phyloP scores from a whole-genome alignment of 2,888 invertebrate genomes.

The Cryptus armator region DNA sequence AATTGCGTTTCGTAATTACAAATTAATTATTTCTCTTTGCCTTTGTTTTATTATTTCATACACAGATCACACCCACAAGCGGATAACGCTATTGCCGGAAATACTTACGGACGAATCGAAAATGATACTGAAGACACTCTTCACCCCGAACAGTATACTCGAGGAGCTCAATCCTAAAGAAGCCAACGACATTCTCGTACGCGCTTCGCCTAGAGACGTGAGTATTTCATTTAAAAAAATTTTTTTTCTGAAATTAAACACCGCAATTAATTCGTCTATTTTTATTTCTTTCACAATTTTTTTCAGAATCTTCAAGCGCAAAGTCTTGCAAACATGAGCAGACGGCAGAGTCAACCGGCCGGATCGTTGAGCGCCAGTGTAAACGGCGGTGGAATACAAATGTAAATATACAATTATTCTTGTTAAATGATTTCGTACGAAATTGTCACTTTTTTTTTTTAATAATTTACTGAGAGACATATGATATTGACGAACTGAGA shows the following conservation, averaged over 20 bases:
- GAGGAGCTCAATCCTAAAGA: slow-evolving; percentile 91
- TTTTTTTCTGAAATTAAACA: not conserved
- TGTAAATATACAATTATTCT: slow-evolving; percentile 72
- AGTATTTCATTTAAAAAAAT: slow-evolving; percentile 62
- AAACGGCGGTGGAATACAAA: slow-evolving; percentile 80
- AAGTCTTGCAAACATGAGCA: slow-evolving; percentile 57
- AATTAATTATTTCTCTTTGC: slow-evolving; percentile 16
- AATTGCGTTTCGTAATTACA: not conserved
- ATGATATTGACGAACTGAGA: too few relatives aligned
- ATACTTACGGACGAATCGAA: slow-evolving; percentile 89
- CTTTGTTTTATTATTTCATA: slow-evolving; percentile 53
- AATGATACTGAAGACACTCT: slow-evolving; percentile 88
- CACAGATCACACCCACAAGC: slow-evolving; percentile 89
- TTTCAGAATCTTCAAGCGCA: slow-evolving; percentile 72
- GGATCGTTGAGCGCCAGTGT: slow-evolving; percentile 64
- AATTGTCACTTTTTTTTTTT: too few relatives aligned
- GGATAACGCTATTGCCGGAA: slow-evolving; percentile 92
- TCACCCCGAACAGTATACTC: slow-evolving; percentile 86
- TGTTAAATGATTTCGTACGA: too few relatives aligned
- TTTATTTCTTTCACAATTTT: not conserved
- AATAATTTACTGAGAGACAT: too few relatives aligned
- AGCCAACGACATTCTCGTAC: slow-evolving; percentile 93
- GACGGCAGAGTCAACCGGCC: slow-evolving; percentile 67
- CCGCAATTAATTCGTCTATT: not conserved
- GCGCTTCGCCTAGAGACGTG: slow-evolving; percentile 89